A percentile compares a stretch with the other conserved stretches of the same genome.
Conservation (phyloP, 2,888 invertebrate species). For the Teleiodes luculella region DNA sequence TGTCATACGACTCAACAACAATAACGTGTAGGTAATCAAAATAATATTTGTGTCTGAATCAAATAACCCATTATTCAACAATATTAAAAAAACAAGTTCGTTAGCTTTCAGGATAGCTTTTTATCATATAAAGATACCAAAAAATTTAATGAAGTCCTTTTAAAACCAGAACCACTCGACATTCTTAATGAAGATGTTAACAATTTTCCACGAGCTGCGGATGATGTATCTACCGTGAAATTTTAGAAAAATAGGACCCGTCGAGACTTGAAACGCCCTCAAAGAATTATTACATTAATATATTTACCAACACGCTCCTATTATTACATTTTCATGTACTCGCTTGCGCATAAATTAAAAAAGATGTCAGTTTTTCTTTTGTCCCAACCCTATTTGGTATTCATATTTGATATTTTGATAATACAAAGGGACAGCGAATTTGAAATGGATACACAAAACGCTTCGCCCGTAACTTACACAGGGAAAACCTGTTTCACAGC, state of each 20-base stretch:
- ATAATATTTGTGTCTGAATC: too few species aligned
- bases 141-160: conserved; percentile 24
- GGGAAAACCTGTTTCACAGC: conserved; percentile 73
- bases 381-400: conserved; percentile 78
- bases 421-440: conserved; percentile 70
- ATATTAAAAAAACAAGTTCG: conserved; percentile 27
- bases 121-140: conserved; percentile 33
- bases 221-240: conserved; percentile 75
- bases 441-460: conserved; percentile 66
- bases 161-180: conserved; percentile 33
- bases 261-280: conserved; percentile 58
- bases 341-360: conserved; percentile 74
- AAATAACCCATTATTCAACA: too few species aligned
- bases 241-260: conserved; percentile 66
- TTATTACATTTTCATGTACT: conserved; percentile 78
- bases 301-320: conserved; percentile 77
- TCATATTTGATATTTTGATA: conserved; percentile 77
- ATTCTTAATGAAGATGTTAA: conserved; percentile 63
- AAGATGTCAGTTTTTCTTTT: conserved; percentile 75
- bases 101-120: conserved; percentile 36
- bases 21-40: too few species aligned
- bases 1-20: too few species aligned
- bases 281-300: conserved; percentile 73
- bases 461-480: conserved; percentile 51
- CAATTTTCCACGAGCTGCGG: conserved; percentile 57